Evolutionary conservation across 2,888 invertebrate genomes (phyloP).

Genomic region (Mantis religiosa): DNA sequence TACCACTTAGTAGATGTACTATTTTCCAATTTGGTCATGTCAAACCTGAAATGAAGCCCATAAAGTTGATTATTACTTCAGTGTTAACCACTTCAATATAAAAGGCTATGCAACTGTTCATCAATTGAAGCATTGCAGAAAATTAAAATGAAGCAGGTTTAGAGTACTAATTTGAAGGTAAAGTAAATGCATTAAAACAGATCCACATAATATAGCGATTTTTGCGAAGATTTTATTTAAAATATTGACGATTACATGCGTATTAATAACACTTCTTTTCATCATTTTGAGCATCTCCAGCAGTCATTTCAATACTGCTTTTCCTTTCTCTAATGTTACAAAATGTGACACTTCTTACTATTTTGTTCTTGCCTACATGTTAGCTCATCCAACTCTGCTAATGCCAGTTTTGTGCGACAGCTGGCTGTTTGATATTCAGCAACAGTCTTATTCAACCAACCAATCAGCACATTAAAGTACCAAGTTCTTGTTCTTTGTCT

Average conservation of each 20-base stretch:
- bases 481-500: background rate
- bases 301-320: background rate
- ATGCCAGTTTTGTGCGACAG: background rate
- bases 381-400: background rate
- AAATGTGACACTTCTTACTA: background rate
- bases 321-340: background rate
- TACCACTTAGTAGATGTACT: too few species aligned
- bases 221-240: slow-evolving; percentile 18
- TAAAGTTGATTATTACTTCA: too few species aligned
- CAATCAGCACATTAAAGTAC: background rate
- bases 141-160: too few species aligned
- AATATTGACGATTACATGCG: slow-evolving; percentile 9
- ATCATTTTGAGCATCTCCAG: slow-evolving; percentile 7
- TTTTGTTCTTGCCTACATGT: background rate
- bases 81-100: too few species aligned
- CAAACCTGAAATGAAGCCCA: too few species aligned
- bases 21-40: too few species aligned
- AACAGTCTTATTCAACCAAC: background rate
- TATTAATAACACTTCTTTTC: background rate
- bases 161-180: too few species aligned
- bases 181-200: background rate
- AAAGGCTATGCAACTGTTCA: too few species aligned
- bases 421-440: background rate
- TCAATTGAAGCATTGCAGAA: too few species aligned
- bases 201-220: background rate